These are phyloP conservation scores for Choristoneura rosaceana DNA, from an alignment of 2,888 invertebrate species.

Conservation along the genomic window DNA sequence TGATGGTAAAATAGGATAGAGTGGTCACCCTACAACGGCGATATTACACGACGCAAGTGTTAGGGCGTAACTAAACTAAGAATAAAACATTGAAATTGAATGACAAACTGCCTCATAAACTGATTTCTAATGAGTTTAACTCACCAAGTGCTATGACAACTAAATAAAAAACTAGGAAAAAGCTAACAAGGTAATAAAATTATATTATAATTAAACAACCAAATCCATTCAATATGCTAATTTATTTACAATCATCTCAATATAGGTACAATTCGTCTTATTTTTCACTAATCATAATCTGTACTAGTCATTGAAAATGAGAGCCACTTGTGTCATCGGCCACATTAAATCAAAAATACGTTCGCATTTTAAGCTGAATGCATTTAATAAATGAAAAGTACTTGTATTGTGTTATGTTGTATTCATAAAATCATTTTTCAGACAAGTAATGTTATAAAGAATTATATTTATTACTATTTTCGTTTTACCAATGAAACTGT, in stretches of 20 bases:
- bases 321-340: too few relatives aligned
- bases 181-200: background rate
- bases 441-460: too few relatives aligned
- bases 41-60: conserved; percentile 43
- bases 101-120: conserved; percentile 17
- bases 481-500: too few relatives aligned
- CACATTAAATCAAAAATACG: too few relatives aligned
- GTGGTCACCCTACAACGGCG: conserved; percentile 34
- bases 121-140: conserved; percentile 14
- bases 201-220: background rate
- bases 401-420: too few relatives aligned
- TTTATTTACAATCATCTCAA: background rate
- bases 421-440: too few relatives aligned
- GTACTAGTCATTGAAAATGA: too few relatives aligned
- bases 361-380: too few relatives aligned
- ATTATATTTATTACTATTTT: too few relatives aligned
- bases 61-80: conserved; percentile 43
- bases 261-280: background rate
- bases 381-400: too few relatives aligned
- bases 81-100: conserved; percentile 33
- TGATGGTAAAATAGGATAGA: background rate
- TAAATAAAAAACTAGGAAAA: background rate
- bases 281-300: background rate
- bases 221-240: background rate
- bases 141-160: background rate